Evolutionary conservation across 2,113 vertebrate species (phyloP), one percentile per base, ranked within the genome.

Genomic region (Tetrao urogallus): DNA sequence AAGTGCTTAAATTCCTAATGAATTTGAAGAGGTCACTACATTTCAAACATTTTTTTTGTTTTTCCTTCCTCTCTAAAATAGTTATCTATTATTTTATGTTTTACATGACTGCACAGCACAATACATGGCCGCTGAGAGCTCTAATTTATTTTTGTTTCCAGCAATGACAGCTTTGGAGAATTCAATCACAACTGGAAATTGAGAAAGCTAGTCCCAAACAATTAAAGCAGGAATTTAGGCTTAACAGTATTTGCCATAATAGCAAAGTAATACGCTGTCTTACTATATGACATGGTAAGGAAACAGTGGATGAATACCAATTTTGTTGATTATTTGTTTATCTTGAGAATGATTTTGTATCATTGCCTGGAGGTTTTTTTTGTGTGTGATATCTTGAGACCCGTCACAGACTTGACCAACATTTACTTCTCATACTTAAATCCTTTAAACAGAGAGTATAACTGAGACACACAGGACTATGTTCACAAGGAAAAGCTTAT

Each of bases 111-210:
- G 80, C 45, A 93, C 82, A 92, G 79, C 89, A 92, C 47, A 91
- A 32, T n/a, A 8, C 61, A 38, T 32, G 17, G 60, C 92, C 94
- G 54, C 61, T 36, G 92, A 75, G 65, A 94, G 76, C 77, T 88
- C 89, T 91, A 88, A 90, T 88, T 74, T 69, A 76, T 86, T 92
- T 60, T 95, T 95, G 64, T 95, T 95, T 93, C 69, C 30, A 94
- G 77, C 83, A 96, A 75, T 96, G 90, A 92, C 89, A 95, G 56
- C 79, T 97, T 92, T 91, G 45, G 81, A 87, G 67, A 92, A 92
- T 89, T 94, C 82, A 63, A 50, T 81, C 88, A 57, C 73, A 77
- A 70, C 58, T 75, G 50, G 60, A 96, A 96, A 92, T 88, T 92
- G 88, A 90, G 91, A 84, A 70, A 85, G 61, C 34, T 93, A 91